Base-by-base conservation (phyloP, 2,797 vertebrate genomes). In the Bradypus variegatus region DNA sequence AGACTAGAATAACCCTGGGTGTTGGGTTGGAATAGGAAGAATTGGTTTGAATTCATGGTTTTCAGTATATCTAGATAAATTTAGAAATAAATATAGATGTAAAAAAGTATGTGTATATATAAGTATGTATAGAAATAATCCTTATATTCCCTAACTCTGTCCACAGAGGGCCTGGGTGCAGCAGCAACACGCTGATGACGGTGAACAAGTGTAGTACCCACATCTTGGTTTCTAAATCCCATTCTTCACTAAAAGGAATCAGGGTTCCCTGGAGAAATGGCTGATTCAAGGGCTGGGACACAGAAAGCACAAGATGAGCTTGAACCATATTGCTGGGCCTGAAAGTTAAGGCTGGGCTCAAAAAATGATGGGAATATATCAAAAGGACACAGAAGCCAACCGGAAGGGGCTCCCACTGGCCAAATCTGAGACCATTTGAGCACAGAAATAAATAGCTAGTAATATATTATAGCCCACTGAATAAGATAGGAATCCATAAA, bases 331-430 rank as follows among this genome's bases (percentile, higher is more conserved):
- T 5, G 21, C 0, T 23, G n/a, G 13, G 23, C 6, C 48, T 53
- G 77, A 90, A 76, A 65, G 36, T 53, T 16, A 91, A 81, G 36
- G 36, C 81, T 15, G n/a, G n/a, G 21, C 62, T 81, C 80, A 90
- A 86, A 94, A 33, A 21, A 87, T 11, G 0, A 65, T 6, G 45
- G 53, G 29, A 78, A 45, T 18, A 6, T 38, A 33, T 36, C 1
- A 7, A 50, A 73, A 73, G 60, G 31, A 41, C 6, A 76, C 0
- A 76, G 89, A n/a, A n/a, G 55, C 19, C 80, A 82, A 38, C 53
- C 16, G 19, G 3, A 50, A 48, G 50, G 14, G n/a, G 9, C 31
- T 36, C 48, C 29, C 27, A 14, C n/a, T 16, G n/a, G 76, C 85
- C 87, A 86, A 60, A 64, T n/a, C 6, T 3, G 72, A 90, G 48